Evolutionary conservation across 1,140 invertebrate genomes (phyloP).

Genomic region (Apolygus lucorum): DNA sequence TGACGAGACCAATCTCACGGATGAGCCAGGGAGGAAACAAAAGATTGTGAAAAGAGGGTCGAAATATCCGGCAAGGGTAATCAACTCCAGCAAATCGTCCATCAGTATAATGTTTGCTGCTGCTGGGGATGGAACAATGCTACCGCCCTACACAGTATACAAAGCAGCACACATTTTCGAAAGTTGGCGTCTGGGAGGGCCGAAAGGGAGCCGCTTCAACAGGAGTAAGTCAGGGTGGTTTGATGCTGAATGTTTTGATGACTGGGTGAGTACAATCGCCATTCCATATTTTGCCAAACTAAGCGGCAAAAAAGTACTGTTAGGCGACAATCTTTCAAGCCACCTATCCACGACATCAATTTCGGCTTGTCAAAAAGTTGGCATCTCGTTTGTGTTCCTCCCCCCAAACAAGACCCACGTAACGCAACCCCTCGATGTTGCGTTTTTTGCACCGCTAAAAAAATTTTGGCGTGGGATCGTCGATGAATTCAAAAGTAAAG

Average conservation of each 20-base stretch:
- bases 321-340: neutral
- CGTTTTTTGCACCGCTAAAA: no score
- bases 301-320: neutral
- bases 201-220: conserved; percentile 20
- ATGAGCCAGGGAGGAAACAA: conserved; percentile 24
- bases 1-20: conserved; percentile 29
- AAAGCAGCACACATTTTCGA: conserved; percentile 35
- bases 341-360: neutral
- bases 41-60: conserved; percentile 23
- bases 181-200: conserved; percentile 34
- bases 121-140: conserved; percentile 21
- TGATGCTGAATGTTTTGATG: neutral
- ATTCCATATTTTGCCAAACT: neutral
- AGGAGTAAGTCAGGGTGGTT: conserved; percentile 9
- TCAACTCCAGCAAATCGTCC: conserved; percentile 17
- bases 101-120: conserved; percentile 21
- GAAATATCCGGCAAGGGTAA: conserved; percentile 21
- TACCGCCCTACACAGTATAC: conserved; percentile 34
- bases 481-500: no score
- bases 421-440: neutral
- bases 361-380: neutral
- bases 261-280: neutral
- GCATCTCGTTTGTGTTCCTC: neutral
- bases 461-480: no score
- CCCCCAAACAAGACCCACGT: neutral